Percentiles rank a stretch among this genome's conserved stretches.
Conservation (phyloP, 2,888 invertebrate genomes). For the Ectemnius cavifrons region DNA sequence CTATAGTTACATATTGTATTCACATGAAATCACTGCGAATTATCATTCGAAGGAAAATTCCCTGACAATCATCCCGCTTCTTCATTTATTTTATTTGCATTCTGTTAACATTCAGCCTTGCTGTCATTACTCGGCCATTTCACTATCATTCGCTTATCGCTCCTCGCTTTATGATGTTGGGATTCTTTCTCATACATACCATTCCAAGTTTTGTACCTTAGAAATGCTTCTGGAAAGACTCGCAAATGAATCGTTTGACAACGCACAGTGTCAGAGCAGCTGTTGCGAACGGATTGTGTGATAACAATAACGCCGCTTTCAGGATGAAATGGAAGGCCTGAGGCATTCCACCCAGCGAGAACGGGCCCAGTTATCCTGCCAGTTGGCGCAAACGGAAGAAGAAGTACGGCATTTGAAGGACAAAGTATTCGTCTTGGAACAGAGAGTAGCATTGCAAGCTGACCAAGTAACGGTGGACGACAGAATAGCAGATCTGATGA, state of each 20-base stretch:
- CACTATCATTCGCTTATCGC: conserved; percentile 38
- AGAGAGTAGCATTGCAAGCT: conserved; percentile 75
- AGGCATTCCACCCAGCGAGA: conserved; percentile 87
- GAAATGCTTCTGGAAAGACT: conserved; percentile 53
- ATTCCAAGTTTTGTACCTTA: conserved; percentile 37
- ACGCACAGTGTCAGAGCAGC: conserved; percentile 26
- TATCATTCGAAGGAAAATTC: conserved; percentile 8
- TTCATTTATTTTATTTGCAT: conserved; percentile 31
- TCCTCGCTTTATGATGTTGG: conserved; percentile 49
- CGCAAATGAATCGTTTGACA: conserved; percentile 39
- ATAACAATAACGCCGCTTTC: conserved; percentile 61
- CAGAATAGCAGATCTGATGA: conserved; percentile 80
- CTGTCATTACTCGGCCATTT: conserved; percentile 34
- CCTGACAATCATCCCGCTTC: conserved; percentile 28
- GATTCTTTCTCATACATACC: conserved; percentile 37
- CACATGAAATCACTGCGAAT: conserved; percentile 14
- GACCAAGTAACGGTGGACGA: conserved; percentile 79
- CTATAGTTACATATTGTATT: background rate
- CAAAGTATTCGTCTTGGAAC: conserved; percentile 80
- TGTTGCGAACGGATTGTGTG: background rate
- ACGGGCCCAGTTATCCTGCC: conserved; percentile 84
- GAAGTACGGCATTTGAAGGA: conserved; percentile 86
- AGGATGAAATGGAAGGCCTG: conserved; percentile 89
- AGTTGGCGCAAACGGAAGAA: conserved; percentile 87
- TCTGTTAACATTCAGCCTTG: conserved; percentile 43